Conservation (phyloP, 2,113 vertebrate genomes). For the Chaetorhynchus papuensis region DNA sequence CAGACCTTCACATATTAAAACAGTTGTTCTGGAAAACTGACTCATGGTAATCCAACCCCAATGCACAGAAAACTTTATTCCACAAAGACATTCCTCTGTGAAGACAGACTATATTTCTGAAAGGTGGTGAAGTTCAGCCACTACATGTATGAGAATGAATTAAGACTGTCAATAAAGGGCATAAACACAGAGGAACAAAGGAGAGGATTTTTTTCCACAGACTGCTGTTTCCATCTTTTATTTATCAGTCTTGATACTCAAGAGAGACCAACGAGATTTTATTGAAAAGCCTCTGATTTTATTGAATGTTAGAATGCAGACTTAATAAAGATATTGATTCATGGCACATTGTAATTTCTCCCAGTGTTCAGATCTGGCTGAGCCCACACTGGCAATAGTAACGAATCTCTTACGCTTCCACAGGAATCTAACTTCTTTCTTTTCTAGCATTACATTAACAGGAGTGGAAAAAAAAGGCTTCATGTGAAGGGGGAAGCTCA, state of each 20-base stretch:
- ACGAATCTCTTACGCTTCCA: neutral
- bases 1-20: neutral
- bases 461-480: neutral
- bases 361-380: neutral
- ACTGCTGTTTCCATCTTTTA: neutral
- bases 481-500: neutral
- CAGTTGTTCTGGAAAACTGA: neutral
- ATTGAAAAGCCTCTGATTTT: neutral
- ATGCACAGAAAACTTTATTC: neutral
- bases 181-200: neutral
- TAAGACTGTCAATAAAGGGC: neutral
- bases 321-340: neutral
- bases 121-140: neutral
- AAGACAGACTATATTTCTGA: neutral
- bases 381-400: neutral
- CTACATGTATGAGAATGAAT: neutral
- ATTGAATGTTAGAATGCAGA: neutral
- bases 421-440: neutral
- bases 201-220: neutral
- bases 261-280: neutral
- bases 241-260: neutral
- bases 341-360: neutral
- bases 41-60: neutral
- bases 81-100: neutral
- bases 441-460: neutral